A percentile compares a stretch with the other conserved stretches of the same genome.
phyloP scores from a whole-genome alignment of 30 jellyfish, hydroid and myxozoan genomes.

The Phacellophora camtschatica region DNA sequence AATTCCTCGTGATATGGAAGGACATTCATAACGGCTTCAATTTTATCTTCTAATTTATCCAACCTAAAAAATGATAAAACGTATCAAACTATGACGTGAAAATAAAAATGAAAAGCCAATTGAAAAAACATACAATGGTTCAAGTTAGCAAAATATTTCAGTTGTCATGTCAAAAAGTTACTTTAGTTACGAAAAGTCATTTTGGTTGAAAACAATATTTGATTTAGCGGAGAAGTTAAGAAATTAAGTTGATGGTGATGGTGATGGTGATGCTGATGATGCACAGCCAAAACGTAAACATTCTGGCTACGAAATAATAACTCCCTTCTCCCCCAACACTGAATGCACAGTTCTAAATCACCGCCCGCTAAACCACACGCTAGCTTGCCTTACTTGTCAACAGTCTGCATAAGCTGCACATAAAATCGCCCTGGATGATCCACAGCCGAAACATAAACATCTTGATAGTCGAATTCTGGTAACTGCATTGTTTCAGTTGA shows the following conservation, averaged over 20 bases:
- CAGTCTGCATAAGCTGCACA: conserved; percentile 63
- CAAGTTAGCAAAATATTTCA: no score
- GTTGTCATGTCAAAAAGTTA: no score
- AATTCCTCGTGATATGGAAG: conserved; percentile 60
- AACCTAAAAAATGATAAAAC: conserved; percentile 16
- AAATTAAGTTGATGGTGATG: neutral
- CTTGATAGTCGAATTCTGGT: conserved; percentile 73
- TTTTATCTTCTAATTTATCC: conserved; percentile 71
- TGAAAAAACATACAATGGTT: no score
- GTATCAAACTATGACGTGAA: no score
- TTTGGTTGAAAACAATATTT: no score
- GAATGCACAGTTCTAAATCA: no score
- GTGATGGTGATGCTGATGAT: neutral
- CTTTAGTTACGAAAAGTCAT: no score
- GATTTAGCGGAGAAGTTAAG: neutral
- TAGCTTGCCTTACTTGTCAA: conserved; percentile 67
- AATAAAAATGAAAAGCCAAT: no score
- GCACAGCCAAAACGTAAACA: no score
- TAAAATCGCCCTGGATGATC: conserved; percentile 72
- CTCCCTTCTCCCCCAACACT: no score
- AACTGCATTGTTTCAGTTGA: conserved; percentile 48
- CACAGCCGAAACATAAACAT: conserved; percentile 85
- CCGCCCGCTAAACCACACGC: no score
- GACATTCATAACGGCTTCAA: conserved; percentile 84
- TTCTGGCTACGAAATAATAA: no score